A percentile compares a stretch with the other conserved stretches of the same genome.
Evolutionary conservation across 2,797 vertebrate genomes (phyloP).

Genomic region (Dallia pectoralis): DNA sequence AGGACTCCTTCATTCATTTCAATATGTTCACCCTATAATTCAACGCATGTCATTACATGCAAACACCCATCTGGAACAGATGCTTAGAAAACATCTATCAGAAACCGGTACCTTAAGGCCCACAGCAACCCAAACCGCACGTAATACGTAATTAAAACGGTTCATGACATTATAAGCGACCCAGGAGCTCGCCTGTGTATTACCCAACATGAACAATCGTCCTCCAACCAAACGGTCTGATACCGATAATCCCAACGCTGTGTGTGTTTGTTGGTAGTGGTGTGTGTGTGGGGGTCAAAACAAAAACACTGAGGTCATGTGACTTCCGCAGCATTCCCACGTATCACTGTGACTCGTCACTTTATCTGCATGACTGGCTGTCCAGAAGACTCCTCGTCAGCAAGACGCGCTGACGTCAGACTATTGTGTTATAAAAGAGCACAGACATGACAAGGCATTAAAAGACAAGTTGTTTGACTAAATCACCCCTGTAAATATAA

Average conservation of each 20-base stretch:
- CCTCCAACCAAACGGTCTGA: conserved; percentile 34
- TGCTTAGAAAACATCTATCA: background rate
- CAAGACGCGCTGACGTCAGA: background rate
- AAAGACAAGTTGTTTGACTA: background rate
- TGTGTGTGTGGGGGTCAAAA: conserved; percentile 28
- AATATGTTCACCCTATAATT: background rate
- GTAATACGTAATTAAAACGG: background rate
- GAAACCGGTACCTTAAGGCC: background rate
- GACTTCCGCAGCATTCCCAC: conserved; percentile 14
- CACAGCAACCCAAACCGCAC: background rate
- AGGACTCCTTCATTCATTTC: conserved; percentile 1
- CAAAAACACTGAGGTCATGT: conserved; percentile 44
- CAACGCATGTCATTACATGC: background rate
- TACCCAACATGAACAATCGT: conserved; percentile 28
- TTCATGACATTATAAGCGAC: background rate
- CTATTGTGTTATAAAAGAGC: background rate
- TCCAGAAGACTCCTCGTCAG: background rate
- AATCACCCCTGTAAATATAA: background rate
- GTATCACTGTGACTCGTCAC: conserved; percentile 29
- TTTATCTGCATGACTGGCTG: background rate
- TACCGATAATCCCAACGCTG: conserved; percentile 18
- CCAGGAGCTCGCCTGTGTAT: background rate
- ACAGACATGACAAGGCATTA: background rate
- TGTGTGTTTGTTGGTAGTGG: conserved; percentile 17
- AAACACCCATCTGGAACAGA: background rate